Base-by-base conservation (phyloP, 2,888 invertebrate species). In the Campoplex capitator region DNA sequence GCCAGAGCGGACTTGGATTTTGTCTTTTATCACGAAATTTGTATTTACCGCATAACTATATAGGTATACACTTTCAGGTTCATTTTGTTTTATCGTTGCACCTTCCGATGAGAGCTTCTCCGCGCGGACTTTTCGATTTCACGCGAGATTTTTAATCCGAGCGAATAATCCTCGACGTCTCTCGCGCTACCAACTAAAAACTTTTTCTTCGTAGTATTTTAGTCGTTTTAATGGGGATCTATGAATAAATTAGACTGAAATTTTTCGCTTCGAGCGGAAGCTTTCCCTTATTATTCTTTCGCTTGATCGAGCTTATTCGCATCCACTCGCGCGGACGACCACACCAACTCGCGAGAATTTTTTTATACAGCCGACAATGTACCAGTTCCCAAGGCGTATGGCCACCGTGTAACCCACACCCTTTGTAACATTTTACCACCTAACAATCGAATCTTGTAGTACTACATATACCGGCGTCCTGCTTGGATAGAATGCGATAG, bases 181-280 rank as follows among this genome's bases (percentile, higher is more conserved):
- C 23, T 23, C 23, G 23, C 28, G 18, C 51, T 13, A 38, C 35
- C 7, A n/a, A 38, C 62, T 35, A 16, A 77, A 67, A 77, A 65
- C 62, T 62, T 76, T 77, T 85, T 75, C 58, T 28, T 67, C 48
- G 48, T 7, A 42, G 38, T 18, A 79, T 79, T 82, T 84, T n/a
- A 67, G 62, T 71, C 62, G 18, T 71, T 35, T 82, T 90, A 89
- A 91, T 90, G 89, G 91, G 89, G 91, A 90, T 90, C 90, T 90
- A 90, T 90, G 91, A 91, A 91, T 91, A 90, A 90, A 91, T 91
- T 90, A 90, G 54, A 77, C 81, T 54, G n/a, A 77, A 70, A 88
- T 90, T 81, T 68, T 56, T 9, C 38, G 67, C 51, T 56, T 76
- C 54, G 16, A 65, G 65, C 76, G 56, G 3, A 62, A 70, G 76